Conservation (phyloP, 2,888 invertebrate species). For the Tholera decimalis region DNA sequence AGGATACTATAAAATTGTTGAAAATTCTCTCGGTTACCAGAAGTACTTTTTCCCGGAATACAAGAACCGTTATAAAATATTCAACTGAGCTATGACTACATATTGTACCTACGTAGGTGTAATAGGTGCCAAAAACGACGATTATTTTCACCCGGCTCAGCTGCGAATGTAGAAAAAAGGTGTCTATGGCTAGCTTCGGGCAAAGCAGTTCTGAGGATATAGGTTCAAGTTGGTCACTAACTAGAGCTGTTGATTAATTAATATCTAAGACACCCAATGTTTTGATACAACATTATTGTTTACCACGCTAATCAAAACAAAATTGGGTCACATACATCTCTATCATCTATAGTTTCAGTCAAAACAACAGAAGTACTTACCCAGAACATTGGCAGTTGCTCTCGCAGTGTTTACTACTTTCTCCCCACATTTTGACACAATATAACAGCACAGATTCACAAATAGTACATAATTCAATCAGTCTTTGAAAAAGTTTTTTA, state of each 20-base stretch:
- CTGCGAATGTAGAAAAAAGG: too few relatives aligned
- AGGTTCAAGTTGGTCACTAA: too few relatives aligned
- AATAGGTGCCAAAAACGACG: too few relatives aligned
- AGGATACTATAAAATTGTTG: too few relatives aligned
- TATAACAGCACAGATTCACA: constrained; percentile 70
- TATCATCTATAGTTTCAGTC: neutral
- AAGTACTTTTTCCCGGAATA: neutral
- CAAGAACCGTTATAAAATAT: neutral
- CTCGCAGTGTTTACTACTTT: constrained; percentile 84
- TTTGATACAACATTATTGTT: neutral
- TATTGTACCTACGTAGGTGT: too few relatives aligned
- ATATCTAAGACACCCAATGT: neutral
- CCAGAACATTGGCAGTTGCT: constrained; percentile 87
- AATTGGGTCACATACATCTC: constrained; percentile 30
- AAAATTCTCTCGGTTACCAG: neutral
- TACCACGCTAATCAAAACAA: neutral
- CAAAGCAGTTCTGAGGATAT: neutral
- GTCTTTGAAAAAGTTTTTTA: constrained; percentile 62
- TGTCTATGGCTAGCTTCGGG: neutral
- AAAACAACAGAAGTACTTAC: constrained; percentile 73
- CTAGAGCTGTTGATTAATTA: too few relatives aligned
- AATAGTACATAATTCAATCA: constrained; percentile 76
- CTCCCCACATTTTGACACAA: constrained; percentile 85
- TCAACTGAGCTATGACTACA: neutral
- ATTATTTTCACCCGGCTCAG: too few relatives aligned